Percentiles rank a stretch among this genome's conserved stretches.
Evolutionary conservation across 1,140 invertebrate species (phyloP).

Genomic region (Drosophila ercepeae): DNA sequence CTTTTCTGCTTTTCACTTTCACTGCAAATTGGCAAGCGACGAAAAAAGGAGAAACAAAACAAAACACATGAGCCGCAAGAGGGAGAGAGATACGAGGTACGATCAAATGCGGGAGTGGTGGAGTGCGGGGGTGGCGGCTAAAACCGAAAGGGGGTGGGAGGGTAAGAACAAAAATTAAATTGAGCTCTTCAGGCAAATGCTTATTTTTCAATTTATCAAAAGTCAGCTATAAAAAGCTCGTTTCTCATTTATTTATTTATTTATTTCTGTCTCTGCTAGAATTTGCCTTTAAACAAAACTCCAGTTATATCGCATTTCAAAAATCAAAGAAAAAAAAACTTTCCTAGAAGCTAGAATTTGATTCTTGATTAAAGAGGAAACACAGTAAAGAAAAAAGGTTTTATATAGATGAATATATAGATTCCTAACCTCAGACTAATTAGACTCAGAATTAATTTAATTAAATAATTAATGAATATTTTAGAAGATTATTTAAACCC

Average conservation of each 20-base stretch:
- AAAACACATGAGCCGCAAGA: conserved; percentile 19
- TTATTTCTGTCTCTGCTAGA: neutral
- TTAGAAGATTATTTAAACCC: neutral
- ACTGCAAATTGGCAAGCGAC: conserved; percentile 45
- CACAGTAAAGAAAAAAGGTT: too few species aligned
- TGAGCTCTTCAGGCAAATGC: conserved; percentile 2
- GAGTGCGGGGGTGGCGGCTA: neutral
- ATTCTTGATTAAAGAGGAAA: too few species aligned
- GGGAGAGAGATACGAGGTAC: neutral
- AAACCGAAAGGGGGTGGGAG: neutral
- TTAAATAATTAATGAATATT: too few species aligned
- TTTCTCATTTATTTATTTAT: neutral
- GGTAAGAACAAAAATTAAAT: neutral
- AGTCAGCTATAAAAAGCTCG: neutral
- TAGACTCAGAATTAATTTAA: too few species aligned
- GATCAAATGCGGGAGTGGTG: neutral
- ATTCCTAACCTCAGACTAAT: too few species aligned
- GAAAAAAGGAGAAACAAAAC: conserved; percentile 28
- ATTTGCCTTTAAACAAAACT: neutral
- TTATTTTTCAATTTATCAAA: conserved; percentile 14
- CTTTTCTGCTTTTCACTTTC: conserved; percentile 48
- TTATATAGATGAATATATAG: too few species aligned
- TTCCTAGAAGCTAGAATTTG: neutral
- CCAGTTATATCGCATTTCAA: neutral
- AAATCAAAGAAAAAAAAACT: neutral